Evolutionary conservation across 2,888 invertebrate genomes (phyloP), one percentile per base, ranked within the genome.

Genomic region (Brenthis ino): DNA sequence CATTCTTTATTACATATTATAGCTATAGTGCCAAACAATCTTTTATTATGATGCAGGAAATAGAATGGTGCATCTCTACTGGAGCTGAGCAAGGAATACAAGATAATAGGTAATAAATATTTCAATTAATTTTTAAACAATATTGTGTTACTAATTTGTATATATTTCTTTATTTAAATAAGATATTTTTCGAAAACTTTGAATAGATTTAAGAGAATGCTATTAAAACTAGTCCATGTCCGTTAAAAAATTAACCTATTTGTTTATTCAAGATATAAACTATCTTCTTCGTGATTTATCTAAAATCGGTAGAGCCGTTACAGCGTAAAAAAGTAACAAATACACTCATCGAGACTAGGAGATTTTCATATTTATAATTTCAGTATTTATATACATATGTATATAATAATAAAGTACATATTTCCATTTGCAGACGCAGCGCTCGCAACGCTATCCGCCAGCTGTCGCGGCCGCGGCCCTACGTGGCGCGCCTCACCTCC

Each of bases 11-110:
- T 8, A 11, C 14, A 20, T 24, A 14, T 14, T 12, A 1, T 47
- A 43, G 6, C 12, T 12, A 48, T 47, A 43, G 6, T n/a, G 24
- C 20, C n/a, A 48, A 43, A 12, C 28, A 24, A 37, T 47, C 13
- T 54, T 14, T 56, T 20, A 14, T 37, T 13, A 28, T 51, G 16
- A 75, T 68, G 1, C 74, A 89, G 88, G 80, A 77, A 47, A 76
- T 80, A 24, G 89, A 91, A 69, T 91, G 89, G 90, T 86, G 86
- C 61, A 79, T 87, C 73, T 88, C 90, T 0, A 77, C 78, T 12
- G 85, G 83, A 0, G 87, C 85, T 0, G 83, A 85, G 65, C 81
- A 81, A 8, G 87, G 81, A 0, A 78, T 91, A 11, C 75, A 72
- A 63, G 89, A 91, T 65, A 91, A 89, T 75, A 84, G 88, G 88